Percentiles rank a stretch among this genome's conserved stretches.
Evolutionary conservation across 2,113 vertebrate species (phyloP).

Genomic region (Halcyon senegalensis): DNA sequence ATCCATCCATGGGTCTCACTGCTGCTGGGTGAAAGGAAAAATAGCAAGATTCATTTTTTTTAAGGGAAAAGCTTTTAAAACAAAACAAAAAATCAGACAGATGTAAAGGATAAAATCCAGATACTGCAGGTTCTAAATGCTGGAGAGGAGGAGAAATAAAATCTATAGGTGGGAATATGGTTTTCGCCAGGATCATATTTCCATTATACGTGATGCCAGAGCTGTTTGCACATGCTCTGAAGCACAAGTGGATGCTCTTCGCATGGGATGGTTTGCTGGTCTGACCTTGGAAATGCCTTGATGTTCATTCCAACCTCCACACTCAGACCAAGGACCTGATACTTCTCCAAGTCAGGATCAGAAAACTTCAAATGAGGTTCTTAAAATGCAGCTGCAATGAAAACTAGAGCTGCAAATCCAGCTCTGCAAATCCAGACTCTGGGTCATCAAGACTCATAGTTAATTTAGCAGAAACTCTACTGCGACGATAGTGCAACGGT

Average conservation of each 20-base stretch:
- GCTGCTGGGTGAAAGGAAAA: background rate
- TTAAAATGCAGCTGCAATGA: background rate
- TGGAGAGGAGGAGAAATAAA: background rate
- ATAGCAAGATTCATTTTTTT: background rate
- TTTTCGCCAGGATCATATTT: background rate
- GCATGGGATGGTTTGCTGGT: background rate
- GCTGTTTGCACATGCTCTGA: background rate
- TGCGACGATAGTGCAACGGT: background rate
- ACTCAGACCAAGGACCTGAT: background rate
- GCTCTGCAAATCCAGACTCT: background rate
- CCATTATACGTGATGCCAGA: background rate
- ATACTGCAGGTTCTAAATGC: background rate
- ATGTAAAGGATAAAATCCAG: background rate
- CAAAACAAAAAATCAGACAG: background rate
- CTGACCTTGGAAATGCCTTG: background rate
- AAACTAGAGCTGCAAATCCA: background rate
- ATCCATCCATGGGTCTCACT: background rate
- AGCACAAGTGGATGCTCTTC: background rate
- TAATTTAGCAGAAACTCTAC: background rate
- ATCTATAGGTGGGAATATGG: rapidly evolving
- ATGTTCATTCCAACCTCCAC: background rate
- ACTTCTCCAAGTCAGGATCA: background rate
- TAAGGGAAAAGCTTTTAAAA: background rate
- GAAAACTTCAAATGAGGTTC: background rate
- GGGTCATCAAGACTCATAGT: background rate